phyloP scores from a whole-genome alignment of 2,888 invertebrate genomes.

The Auanema freiburgensis region DNA sequence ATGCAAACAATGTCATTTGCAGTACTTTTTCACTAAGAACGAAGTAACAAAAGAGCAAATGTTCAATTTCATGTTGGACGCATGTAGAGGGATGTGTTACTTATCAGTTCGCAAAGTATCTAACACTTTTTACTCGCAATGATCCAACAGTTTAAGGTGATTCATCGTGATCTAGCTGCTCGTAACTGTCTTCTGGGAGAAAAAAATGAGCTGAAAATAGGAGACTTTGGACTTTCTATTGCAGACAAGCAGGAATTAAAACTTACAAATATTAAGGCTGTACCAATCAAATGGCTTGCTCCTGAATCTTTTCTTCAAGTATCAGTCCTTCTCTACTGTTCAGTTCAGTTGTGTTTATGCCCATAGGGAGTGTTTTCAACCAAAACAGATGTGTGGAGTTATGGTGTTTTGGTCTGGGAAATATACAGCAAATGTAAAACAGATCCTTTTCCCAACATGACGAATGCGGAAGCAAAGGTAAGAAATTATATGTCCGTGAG shows the following conservation, averaged over 20 bases:
- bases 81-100: constrained; percentile 15
- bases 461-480: constrained; percentile 26
- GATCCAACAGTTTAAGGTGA: constrained; percentile 13
- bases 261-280: constrained; percentile 35
- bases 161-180: constrained; percentile 39
- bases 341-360: neutral
- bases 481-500: too few species aligned
- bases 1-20: neutral
- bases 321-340: neutral
- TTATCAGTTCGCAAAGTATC: constrained; percentile 11
- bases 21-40: constrained; percentile 16
- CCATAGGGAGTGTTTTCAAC: constrained; percentile 37
- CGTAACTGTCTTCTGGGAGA: constrained; percentile 30
- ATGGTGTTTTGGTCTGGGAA: constrained; percentile 42
- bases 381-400: constrained; percentile 50
- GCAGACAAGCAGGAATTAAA: constrained; percentile 31
- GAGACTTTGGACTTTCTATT: constrained; percentile 36
- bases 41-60: constrained; percentile 16
- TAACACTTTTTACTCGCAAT: neutral
- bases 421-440: constrained; percentile 28
- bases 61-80: constrained; percentile 8
- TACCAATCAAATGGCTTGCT: constrained; percentile 50
- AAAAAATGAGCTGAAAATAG: constrained; percentile 27
- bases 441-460: constrained; percentile 41
- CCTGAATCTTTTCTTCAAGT: constrained; percentile 41